These are phyloP conservation scores for Notothenia coriiceps DNA, from an alignment of 2,113 vertebrate genomes.

Conservation along the genomic window DNA sequence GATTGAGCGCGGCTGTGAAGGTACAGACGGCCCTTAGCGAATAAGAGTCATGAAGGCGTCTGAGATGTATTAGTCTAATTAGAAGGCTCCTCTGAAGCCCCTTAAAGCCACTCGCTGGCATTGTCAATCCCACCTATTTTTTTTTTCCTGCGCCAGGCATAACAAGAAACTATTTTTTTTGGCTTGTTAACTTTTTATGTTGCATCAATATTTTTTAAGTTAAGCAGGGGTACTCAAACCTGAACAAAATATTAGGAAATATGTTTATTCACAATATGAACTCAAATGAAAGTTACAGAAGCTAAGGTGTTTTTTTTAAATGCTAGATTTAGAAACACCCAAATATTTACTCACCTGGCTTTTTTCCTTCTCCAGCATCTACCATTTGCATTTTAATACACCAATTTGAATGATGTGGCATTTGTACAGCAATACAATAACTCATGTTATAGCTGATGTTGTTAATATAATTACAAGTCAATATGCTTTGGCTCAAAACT, in stretches of 20 bases:
- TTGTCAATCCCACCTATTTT: slow-evolving; percentile 46
- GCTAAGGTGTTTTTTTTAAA: too few species aligned
- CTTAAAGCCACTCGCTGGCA: slow-evolving; percentile 29
- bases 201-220: slow-evolving; percentile 1
- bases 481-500: neutral
- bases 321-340: too few species aligned
- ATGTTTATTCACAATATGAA: neutral
- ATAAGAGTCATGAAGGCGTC: slow-evolving; percentile 23
- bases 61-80: slow-evolving; percentile 67
- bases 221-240: neutral
- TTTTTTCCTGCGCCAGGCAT: slow-evolving; percentile 1
- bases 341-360: neutral
- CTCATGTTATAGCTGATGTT: neutral
- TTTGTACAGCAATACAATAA: neutral
- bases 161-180: slow-evolving; percentile 19
- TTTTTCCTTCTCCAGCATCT: neutral
- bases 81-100: slow-evolving; percentile 30
- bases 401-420: neutral
- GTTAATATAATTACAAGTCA: neutral
- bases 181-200: slow-evolving; percentile 36
- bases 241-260: neutral
- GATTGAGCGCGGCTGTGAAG: slow-evolving; percentile 97
- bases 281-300: neutral
- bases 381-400: neutral
- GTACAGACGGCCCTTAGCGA: slow-evolving; percentile 78